These are phyloP conservation scores for Eupithecia tripunctaria DNA, from an alignment of 2,888 invertebrate species.

Conservation along the genomic window DNA sequence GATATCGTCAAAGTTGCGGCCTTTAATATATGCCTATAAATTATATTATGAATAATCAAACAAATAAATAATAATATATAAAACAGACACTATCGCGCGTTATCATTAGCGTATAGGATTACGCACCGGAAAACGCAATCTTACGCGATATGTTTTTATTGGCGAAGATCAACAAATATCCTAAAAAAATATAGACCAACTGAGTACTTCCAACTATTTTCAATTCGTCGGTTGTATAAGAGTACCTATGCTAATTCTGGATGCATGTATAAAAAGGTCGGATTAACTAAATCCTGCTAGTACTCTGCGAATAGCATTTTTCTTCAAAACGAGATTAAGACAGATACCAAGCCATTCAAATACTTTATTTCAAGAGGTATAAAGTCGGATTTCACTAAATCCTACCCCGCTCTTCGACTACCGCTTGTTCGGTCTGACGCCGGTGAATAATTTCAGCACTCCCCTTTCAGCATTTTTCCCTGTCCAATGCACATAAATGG, in stretches of 20 bases:
- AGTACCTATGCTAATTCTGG: neutral
- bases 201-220: neutral
- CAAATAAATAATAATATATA: too few species aligned
- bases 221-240: neutral
- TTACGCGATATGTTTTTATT: too few species aligned
- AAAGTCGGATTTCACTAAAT: constrained; percentile 15
- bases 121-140: too few species aligned
- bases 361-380: constrained; percentile 14
- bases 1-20: neutral
- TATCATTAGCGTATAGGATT: too few species aligned
- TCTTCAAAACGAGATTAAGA: neutral
- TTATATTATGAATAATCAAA: too few species aligned
- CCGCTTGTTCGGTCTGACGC: constrained; percentile 27
- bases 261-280: neutral
- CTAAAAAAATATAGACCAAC: neutral
- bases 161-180: neutral
- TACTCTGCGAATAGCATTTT: neutral
- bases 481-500: constrained; percentile 44
- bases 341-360: neutral
- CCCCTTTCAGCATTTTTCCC: constrained; percentile 44
- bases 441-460: constrained; percentile 36
- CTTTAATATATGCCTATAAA: too few species aligned
- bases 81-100: too few species aligned
- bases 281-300: neutral
- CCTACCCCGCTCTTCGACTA: constrained; percentile 25